Conservation (phyloP, 2,113 vertebrate species). For the Dasyornis broadbenti region DNA sequence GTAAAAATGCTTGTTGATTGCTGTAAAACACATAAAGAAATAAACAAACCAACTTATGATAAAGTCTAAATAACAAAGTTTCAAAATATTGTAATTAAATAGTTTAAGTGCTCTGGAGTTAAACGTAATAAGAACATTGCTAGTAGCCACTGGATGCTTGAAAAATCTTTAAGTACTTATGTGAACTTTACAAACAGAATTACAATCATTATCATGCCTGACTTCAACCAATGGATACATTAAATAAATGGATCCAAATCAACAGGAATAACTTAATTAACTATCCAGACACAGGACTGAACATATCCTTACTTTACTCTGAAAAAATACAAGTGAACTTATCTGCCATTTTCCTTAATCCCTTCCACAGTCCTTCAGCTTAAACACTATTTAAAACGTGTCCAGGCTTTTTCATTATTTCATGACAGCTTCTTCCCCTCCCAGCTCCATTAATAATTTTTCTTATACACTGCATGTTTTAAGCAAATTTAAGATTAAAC, state of each 20-base stretch:
- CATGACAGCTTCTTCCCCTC: background rate
- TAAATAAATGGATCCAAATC: background rate
- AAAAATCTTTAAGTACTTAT: background rate
- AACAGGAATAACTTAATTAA: background rate
- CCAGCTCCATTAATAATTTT: background rate
- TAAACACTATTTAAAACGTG: background rate
- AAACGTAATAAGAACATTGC: background rate
- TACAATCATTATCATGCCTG: background rate
- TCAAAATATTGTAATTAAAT: background rate
- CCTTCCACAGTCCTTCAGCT: background rate
- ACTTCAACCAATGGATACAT: background rate
- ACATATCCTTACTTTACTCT: background rate
- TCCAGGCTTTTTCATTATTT: background rate
- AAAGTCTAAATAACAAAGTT: background rate
- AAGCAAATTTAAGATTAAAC: background rate
- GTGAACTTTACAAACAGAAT: background rate
- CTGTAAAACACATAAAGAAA: conserved; percentile 62
- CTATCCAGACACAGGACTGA: background rate
- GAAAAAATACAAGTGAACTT: background rate
- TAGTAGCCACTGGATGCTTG: background rate
- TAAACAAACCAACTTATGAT: background rate
- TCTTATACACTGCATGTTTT: background rate
- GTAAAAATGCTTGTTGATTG: conserved; percentile 87
- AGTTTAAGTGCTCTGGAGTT: background rate
- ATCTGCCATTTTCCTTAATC: background rate